Evolutionary conservation across 2,888 invertebrate species (phyloP).

Genomic region (Saturnia japonica): DNA sequence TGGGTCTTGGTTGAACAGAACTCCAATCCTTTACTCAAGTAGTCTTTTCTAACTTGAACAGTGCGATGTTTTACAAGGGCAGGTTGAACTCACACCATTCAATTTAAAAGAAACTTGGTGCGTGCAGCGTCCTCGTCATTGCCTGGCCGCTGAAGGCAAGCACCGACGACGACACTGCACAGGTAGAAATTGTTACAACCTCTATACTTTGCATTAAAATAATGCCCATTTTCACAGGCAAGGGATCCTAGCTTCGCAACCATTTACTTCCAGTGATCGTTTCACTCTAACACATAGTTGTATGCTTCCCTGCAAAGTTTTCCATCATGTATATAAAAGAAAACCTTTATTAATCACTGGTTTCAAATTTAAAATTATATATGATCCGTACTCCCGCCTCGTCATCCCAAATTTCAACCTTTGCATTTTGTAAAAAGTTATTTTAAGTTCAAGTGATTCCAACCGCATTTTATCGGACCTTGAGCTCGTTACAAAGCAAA

Average conservation of each 20-base stretch:
- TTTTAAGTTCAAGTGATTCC: conserved; percentile 52
- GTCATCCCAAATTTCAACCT: conserved; percentile 65
- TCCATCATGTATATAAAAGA: conserved; percentile 74
- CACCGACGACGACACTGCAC: conserved; percentile 73
- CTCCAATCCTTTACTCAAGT: conserved; percentile 80
- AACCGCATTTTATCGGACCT: conserved; percentile 49
- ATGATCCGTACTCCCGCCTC: conserved; percentile 66
- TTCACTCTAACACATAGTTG: conserved; percentile 77
- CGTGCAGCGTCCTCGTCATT: conserved; percentile 71
- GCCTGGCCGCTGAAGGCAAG: conserved; percentile 44
- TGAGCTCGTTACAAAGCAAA: conserved; percentile 74
- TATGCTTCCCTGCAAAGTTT: conserved; percentile 81
- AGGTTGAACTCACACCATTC: conserved; percentile 79
- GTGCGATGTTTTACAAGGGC: conserved; percentile 73
- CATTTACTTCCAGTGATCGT: conserved; percentile 73
- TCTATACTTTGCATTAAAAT: conserved; percentile 96
- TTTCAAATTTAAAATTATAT: conserved; percentile 55
- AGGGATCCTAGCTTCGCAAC: conserved; percentile 80
- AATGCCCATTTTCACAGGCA: conserved; percentile 91
- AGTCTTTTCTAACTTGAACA: conserved; percentile 82
- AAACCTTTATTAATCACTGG: conserved; percentile 70
- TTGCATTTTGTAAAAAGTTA: conserved; percentile 71
- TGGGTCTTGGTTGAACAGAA: conserved; percentile 82
- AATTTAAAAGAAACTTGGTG: conserved; percentile 80
- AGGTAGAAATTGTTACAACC: conserved; percentile 85